Conservation (phyloP, 2,113 vertebrate genomes). For the Erinaceus europaeus region DNA sequence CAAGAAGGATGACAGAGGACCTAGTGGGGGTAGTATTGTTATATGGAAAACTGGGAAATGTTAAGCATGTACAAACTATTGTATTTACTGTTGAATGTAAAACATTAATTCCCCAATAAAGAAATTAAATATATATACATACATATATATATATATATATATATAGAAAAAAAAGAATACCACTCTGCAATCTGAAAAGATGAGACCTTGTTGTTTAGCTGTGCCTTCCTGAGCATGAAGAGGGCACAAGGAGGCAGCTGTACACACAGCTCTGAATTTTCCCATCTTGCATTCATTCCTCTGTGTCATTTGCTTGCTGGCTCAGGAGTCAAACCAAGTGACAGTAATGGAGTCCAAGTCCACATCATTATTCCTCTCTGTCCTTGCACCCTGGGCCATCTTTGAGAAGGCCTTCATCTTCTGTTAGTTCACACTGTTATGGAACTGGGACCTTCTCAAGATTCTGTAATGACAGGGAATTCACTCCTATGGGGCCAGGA, state of each 20-base stretch:
- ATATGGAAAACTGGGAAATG: too few species aligned
- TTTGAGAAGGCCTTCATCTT: neutral
- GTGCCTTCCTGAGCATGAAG: neutral
- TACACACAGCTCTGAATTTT: rapidly evolving
- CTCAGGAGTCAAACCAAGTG: neutral
- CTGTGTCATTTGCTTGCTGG: neutral
- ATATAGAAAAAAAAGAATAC: too few species aligned
- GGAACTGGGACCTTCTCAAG: neutral
- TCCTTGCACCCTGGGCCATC: neutral
- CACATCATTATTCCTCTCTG: neutral
- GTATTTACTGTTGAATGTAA: too few species aligned
- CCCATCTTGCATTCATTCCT: neutral
- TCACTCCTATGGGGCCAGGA: too few species aligned
- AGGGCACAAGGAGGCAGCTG: neutral
- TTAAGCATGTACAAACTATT: too few species aligned
- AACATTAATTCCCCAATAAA: too few species aligned
- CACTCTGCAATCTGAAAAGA: too few species aligned
- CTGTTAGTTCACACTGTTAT: neutral
- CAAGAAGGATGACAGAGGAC: too few species aligned
- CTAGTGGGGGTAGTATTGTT: too few species aligned
- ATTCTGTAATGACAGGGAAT: neutral
- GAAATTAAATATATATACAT: too few species aligned
- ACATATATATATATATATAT: too few species aligned
- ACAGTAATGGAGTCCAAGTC: neutral
- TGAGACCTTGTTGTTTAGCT: too few species aligned